Base-by-base conservation (phyloP, 35 echinoderm and acorn worm genomes). In the Diadema setosum region DNA sequence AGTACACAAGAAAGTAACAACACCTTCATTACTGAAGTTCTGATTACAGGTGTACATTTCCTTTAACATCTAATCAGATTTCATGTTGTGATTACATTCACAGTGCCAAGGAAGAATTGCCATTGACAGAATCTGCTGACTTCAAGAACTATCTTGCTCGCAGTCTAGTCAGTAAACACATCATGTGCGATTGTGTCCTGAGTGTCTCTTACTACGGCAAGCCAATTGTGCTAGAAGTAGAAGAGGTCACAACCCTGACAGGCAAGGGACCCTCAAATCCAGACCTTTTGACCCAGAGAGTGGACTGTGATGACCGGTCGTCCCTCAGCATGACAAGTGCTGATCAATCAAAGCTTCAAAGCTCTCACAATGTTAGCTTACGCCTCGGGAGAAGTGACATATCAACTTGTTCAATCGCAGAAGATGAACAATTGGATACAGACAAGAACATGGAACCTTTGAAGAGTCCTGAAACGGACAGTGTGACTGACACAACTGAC, bases 161-260 rank as follows among this genome's bases (percentile, higher is more conserved):
- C 18, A 35, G 34, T 34, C 30, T 86, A 15, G 27, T 46, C 39
- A 70, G 70, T 35, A 92, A 75, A 44, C 48, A 52, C 31, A 30
- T 92, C 9, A 37, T 85, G 25, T 42, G 29, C 17, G 90, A 74
- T 8, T 80, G 42, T 31, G 9, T 60, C 14, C 46, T 92, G 25
- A 49, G 70, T n/a, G 35, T 92, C n/a, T 80, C 49, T 44, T 92
- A 86, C 70, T 92, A 60, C 45, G 90, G 90, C 39, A 92, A 86
- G 63, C 90, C 90, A 45, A 42, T 69, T 26, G 9, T 18, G n/a
- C 23, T 75, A 8, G 46, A 86, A 45, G 48, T 92, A 6, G 37
- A 4, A 11, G 15, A 78, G 37, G 25, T 78, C 14, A 78, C 36
- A 41, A 21, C 73, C 18, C 33, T n/a, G 2, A n/a, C 82, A 5